Base-by-base conservation (phyloP, 1,140 invertebrate genomes). In the Drosophila parabipectinata region DNA sequence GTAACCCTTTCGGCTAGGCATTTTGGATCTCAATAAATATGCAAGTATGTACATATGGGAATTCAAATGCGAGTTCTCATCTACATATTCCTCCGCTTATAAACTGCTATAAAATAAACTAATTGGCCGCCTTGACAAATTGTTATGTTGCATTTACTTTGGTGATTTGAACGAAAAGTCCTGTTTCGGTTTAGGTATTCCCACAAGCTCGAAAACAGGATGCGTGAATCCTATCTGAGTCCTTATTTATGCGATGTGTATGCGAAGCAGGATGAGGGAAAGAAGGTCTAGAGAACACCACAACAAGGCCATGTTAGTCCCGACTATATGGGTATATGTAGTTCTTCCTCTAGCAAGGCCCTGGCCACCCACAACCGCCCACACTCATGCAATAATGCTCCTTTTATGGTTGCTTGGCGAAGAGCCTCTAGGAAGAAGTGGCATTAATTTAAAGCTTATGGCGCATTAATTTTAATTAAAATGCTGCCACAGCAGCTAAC, bases 381-480 rank as follows among this genome's bases (percentile, higher is more conserved):
- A 50, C 34, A 12, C 47, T 14, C 34, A 48, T 37, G 48, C 59
- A 73, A 55, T 62, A 62, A 59, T 71, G 58, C 54, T 54, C 4
- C 45, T 44, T 69, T 77, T 77, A 77, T 77, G 71, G 55, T 45
- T 50, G 57, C 39, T 18, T 52, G 39, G 50, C 44, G 50, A 48
- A 50, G 32, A 37, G 64, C 18, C 72, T 76, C 68, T 62, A 14
- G 72, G 56, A 66, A 61, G 53, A 66, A 56, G 61, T 52, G 61
- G 61, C 55, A 75, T 75, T 75, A 59, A 75, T 77, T 81, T 81
- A 61, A 57, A 77, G 79, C 73, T 81, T 81, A 81, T 77, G 63
- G 68, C 67, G 56, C 79, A 81, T 73, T 81, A 81, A 81, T 73
- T 81, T 81, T 81, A 80, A 81, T 81, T 81, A 81, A 81, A 80